A percentile compares a stretch with the other conserved stretches of the same genome.
phyloP scores from a whole-genome alignment of 1,140 invertebrate species.

The Apis cerana region DNA sequence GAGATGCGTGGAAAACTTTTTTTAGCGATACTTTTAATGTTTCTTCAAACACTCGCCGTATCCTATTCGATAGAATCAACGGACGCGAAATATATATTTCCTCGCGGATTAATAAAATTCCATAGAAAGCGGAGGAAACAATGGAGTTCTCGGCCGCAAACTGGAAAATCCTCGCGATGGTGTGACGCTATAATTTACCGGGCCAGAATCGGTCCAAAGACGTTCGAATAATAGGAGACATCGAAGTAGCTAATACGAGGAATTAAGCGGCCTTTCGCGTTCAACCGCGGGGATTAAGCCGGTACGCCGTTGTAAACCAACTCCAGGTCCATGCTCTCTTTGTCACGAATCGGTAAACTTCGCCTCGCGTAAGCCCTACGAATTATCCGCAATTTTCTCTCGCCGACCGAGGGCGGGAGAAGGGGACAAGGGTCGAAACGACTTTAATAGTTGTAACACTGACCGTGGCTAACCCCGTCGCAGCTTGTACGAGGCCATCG shows the following conservation, averaged over 20 bases:
- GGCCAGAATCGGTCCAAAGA: not conserved
- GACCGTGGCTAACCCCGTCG: slow-evolving; percentile 9
- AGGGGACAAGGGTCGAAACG: not conserved
- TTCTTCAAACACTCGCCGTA: no score
- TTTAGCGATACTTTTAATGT: no score
- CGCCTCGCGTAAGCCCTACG: slow-evolving; percentile 31
- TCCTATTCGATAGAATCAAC: no score
- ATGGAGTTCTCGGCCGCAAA: not conserved
- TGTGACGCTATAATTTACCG: not conserved
- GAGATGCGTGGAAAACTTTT: no score
- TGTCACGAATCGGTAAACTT: slow-evolving; percentile 37
- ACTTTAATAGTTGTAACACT: slow-evolving; percentile 32
- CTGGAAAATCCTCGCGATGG: not conserved
- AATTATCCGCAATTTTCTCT: slow-evolving; percentile 49
- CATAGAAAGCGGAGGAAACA: not conserved
- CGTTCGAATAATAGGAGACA: slow-evolving; percentile 22
- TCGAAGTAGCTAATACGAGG: slow-evolving; percentile 24
- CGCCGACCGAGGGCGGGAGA: no score
- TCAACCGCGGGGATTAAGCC: slow-evolving; percentile 37
- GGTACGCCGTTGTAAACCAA: slow-evolving; percentile 25
- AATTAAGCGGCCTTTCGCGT: slow-evolving; percentile 29
- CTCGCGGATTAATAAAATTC: not conserved
- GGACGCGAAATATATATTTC: no score
- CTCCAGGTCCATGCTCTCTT: slow-evolving; percentile 19
- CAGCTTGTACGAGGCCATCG: not conserved